A percentile compares a stretch with the other conserved stretches of the same genome.
Evolutionary conservation across 2,113 vertebrate genomes (phyloP).

Genomic region (Calyptomena viridis): DNA sequence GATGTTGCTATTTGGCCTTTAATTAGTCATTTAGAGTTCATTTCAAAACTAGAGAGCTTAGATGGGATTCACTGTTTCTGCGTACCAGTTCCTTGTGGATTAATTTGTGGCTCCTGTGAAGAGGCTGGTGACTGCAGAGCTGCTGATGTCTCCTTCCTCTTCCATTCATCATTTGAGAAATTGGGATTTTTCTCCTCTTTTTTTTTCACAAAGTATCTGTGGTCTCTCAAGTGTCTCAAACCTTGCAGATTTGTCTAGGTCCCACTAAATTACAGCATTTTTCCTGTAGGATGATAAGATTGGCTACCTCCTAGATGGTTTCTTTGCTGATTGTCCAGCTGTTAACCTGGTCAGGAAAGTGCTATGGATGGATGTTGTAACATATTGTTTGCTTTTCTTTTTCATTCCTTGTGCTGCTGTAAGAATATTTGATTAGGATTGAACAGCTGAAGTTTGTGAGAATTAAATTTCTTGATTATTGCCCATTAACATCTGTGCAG

Average conservation of each 20-base stretch:
- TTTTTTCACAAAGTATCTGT: not conserved
- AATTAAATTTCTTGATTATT: not conserved
- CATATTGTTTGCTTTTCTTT: not conserved
- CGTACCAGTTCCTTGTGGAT: not conserved
- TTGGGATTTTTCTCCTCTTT: not conserved
- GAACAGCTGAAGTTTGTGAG: not conserved
- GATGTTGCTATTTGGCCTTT: not conserved
- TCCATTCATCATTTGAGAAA: not conserved
- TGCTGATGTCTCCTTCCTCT: not conserved
- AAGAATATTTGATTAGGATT: not conserved
- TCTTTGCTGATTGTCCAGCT: not conserved
- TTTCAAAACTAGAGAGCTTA: not conserved
- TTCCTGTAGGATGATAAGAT: conserved; percentile 13
- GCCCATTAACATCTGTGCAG: not conserved
- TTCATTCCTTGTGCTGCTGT: not conserved
- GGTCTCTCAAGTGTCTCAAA: not conserved
- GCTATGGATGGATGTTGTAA: not conserved
- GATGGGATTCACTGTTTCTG: not conserved
- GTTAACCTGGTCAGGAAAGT: not conserved
- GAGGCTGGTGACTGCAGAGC: not conserved
- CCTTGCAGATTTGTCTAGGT: not conserved
- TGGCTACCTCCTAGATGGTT: not conserved
- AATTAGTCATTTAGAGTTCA: not conserved
- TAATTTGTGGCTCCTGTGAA: conserved; percentile 11
- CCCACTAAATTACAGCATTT: not conserved